Evolutionary conservation across 2,888 invertebrate species (phyloP).

Genomic region (Pachycephus smyrnensis): DNA sequence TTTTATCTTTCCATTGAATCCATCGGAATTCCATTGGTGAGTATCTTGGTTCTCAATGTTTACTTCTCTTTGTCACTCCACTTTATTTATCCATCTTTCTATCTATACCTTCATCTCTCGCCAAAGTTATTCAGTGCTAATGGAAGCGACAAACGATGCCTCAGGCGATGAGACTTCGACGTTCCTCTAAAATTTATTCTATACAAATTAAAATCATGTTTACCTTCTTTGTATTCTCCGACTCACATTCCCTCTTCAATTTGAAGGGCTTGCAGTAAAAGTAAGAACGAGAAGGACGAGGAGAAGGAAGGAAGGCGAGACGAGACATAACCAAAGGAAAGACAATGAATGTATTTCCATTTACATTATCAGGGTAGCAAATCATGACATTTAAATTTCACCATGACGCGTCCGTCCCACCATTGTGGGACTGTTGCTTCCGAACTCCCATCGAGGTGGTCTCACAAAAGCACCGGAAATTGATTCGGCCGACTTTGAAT

Average conservation of each 20-base stretch:
- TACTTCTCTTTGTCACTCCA: background rate
- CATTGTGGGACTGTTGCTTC: background rate
- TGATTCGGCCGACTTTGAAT: background rate
- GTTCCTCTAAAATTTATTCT: conserved; percentile 4
- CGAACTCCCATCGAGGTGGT: background rate
- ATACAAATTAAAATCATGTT: conserved; percentile 10
- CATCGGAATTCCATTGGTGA: background rate
- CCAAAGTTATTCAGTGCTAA: background rate
- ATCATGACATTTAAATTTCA: conserved; percentile 21
- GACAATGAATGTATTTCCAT: conserved; percentile 24
- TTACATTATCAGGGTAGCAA: conserved; percentile 18
- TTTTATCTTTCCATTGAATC: background rate
- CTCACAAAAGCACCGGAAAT: background rate
- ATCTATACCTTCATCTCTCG: background rate
- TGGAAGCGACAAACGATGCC: background rate
- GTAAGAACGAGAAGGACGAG: background rate
- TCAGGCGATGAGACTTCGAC: background rate
- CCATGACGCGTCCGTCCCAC: background rate
- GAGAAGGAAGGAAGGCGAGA: background rate
- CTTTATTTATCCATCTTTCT: background rate
- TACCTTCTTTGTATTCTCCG: conserved; percentile 14
- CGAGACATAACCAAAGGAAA: background rate
- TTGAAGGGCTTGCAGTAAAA: background rate
- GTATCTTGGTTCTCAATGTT: background rate
- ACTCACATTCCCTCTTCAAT: background rate